A percentile compares a stretch with the other conserved stretches of the same genome.
Evolutionary conservation across 2,113 vertebrate genomes (phyloP).

Genomic region (Girardinichthys multiradiatus): DNA sequence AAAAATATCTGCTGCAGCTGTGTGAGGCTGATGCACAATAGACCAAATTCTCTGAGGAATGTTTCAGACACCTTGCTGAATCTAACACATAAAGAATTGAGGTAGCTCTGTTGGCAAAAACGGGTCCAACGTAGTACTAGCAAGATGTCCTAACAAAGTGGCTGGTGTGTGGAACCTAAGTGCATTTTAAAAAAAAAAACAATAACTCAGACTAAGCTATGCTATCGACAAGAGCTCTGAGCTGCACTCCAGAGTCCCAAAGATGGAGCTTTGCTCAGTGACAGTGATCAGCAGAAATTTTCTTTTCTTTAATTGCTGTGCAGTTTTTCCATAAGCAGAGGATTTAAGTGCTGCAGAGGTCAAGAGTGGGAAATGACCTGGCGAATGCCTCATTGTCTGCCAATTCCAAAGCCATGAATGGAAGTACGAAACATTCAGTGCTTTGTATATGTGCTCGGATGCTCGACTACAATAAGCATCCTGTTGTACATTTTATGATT

Average conservation of each 20-base stretch:
- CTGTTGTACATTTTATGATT: slow-evolving; percentile 8
- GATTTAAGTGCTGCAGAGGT: slow-evolving; percentile 9
- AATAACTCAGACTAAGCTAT: too few species aligned
- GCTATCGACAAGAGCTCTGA: slow-evolving; percentile 16
- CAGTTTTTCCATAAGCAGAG: slow-evolving; percentile 26
- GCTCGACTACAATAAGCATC: slow-evolving; percentile 20
- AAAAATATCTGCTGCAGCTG: neutral
- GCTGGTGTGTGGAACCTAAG: too few species aligned
- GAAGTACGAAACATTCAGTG: slow-evolving; percentile 38
- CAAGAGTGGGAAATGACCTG: slow-evolving; percentile 55
- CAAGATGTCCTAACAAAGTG: neutral
- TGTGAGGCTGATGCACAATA: neutral
- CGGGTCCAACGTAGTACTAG: neutral
- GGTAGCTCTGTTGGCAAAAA: neutral
- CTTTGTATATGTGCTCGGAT: slow-evolving; percentile 38
- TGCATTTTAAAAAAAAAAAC: too few species aligned
- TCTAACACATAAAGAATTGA: neutral
- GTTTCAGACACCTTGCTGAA: neutral
- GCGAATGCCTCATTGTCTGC: slow-evolving; percentile 47
- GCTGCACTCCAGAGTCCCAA: neutral
- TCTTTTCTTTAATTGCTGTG: slow-evolving; percentile 27
- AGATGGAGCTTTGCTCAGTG: slow-evolving; percentile 32
- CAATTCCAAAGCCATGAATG: slow-evolving; percentile 39
- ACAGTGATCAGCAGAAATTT: slow-evolving; percentile 44
- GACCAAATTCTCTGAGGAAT: neutral